Conservation (phyloP, 2,888 invertebrate species). For the Perdita meconis region DNA sequence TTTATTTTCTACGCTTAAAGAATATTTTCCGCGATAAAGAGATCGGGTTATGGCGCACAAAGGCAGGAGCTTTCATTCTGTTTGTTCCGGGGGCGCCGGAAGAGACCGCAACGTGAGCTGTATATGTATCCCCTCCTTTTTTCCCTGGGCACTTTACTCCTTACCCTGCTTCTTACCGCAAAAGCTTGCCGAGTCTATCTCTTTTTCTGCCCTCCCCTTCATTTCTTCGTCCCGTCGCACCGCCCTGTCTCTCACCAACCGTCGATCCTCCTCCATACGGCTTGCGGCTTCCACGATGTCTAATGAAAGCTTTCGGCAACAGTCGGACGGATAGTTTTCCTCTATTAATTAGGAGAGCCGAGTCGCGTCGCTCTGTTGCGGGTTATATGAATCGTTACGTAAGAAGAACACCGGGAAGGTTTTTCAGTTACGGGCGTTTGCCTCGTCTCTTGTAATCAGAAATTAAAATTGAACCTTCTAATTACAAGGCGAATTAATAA, state of each 20-base stretch:
- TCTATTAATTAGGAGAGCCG: slow-evolving; percentile 53
- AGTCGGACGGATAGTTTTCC: slow-evolving; percentile 49
- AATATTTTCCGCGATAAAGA: slow-evolving; percentile 78
- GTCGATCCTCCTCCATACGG: slow-evolving; percentile 14
- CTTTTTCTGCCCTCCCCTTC: slow-evolving; percentile 3
- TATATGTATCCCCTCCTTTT: slow-evolving; percentile 62
- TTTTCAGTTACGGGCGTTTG: not conserved
- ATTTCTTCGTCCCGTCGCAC: not conserved
- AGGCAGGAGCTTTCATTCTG: slow-evolving; percentile 73
- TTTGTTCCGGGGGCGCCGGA: slow-evolving; percentile 72
- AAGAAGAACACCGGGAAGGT: not conserved
- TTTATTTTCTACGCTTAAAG: slow-evolving; percentile 79
- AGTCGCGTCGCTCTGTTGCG: slow-evolving; percentile 27
- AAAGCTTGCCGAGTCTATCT: slow-evolving; percentile 45
- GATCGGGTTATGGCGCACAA: slow-evolving; percentile 75
- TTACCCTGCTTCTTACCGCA: slow-evolving; percentile 59
- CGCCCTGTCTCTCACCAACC: not conserved
- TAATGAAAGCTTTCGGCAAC: slow-evolving; percentile 55
- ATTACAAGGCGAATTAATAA: slow-evolving; percentile 45
- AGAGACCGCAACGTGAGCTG: slow-evolving; percentile 68
- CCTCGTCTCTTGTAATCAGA: slow-evolving; percentile 32
- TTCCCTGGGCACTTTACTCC: slow-evolving; percentile 53
- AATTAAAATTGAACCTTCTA: slow-evolving; percentile 56
- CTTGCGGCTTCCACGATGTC: slow-evolving; percentile 38
- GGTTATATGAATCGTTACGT: slow-evolving; percentile 10